Percentiles rank a stretch among this genome's conserved stretches.
Evolutionary conservation across 1,140 invertebrate species (phyloP).

Genomic region (Sycophaga agraensis): DNA sequence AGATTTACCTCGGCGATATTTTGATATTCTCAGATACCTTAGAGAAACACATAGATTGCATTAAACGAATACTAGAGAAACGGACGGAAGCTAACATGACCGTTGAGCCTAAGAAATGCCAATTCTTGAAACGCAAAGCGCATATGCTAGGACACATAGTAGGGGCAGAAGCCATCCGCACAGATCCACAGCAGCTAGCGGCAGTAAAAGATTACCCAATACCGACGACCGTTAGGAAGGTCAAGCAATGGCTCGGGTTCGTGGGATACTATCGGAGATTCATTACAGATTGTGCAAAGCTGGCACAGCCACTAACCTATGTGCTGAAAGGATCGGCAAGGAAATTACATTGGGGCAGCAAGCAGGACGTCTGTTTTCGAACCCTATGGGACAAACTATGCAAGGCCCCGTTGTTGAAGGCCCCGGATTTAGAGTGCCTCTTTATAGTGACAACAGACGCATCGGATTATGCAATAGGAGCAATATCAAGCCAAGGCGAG

Average conservation of each 20-base stretch:
- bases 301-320: not conserved
- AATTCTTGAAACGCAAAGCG: not conserved
- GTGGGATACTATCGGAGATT: not conserved
- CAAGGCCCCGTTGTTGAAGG: not conserved
- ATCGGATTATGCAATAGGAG: too few species aligned
- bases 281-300: not conserved
- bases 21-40: not conserved
- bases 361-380: not conserved
- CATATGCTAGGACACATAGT: not conserved
- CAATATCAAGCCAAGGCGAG: too few species aligned
- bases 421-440: not conserved
- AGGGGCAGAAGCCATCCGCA: not conserved
- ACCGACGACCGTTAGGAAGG: not conserved
- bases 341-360: too few species aligned
- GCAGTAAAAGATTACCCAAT: not conserved
- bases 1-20: not conserved
- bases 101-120: not conserved
- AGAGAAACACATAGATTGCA: not conserved
- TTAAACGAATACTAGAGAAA: not conserved
- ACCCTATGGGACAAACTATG: not conserved
- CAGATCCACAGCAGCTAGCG: not conserved
- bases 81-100: not conserved
- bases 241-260: not conserved
- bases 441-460: too few species aligned
- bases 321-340: not conserved